These are phyloP conservation scores for Trinorchestia longiramus DNA, from an alignment of 1,140 invertebrate genomes.

Conservation along the genomic window DNA sequence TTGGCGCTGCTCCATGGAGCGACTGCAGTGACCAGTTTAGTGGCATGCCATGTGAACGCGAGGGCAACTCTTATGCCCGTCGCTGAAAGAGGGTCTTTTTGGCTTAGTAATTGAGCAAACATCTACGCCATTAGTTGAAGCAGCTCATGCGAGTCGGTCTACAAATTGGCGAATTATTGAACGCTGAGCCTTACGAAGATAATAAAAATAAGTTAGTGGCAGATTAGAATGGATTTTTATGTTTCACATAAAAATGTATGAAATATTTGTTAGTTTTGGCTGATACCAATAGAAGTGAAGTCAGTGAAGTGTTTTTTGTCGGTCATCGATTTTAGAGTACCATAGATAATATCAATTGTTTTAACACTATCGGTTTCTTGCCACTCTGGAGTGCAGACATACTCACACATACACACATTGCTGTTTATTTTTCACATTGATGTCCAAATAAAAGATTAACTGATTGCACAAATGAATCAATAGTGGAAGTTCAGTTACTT, in stretches of 20 bases:
- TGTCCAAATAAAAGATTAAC: too few relatives aligned
- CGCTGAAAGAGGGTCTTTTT: background rate
- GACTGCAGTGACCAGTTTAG: constrained; percentile 1
- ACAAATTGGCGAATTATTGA: background rate
- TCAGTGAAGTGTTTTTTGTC: too few relatives aligned
- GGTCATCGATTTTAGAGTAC: too few relatives aligned
- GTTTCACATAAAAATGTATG: background rate
- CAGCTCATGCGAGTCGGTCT: background rate
- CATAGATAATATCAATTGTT: too few relatives aligned
- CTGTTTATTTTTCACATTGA: too few relatives aligned
- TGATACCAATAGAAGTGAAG: background rate
- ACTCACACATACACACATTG: too few relatives aligned
- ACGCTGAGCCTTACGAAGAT: background rate
- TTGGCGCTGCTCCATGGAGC: background rate
- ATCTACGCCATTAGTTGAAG: background rate
- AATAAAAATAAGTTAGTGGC: background rate
- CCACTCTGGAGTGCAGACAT: too few relatives aligned
- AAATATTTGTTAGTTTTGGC: background rate
- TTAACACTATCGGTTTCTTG: too few relatives aligned
- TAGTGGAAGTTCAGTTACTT: too few relatives aligned
- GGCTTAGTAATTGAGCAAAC: background rate
- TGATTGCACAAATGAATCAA: too few relatives aligned
- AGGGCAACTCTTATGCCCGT: background rate
- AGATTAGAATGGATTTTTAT: background rate
- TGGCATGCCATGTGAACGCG: background rate